Conservation (phyloP, 2,113 vertebrate species). For the Athene noctua region DNA sequence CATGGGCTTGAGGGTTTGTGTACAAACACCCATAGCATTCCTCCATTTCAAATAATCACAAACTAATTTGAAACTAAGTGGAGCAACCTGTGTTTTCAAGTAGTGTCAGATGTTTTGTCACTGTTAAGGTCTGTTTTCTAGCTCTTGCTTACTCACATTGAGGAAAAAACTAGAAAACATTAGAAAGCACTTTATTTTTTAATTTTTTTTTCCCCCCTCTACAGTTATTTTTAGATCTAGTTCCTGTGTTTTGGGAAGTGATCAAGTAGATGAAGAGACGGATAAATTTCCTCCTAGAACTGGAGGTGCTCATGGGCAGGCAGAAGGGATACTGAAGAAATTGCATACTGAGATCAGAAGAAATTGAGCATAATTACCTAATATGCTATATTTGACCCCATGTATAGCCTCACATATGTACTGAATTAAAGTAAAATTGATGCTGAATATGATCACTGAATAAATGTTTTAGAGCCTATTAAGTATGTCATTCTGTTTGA, state of each 20-base stretch:
- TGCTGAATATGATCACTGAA: conserved; percentile 66
- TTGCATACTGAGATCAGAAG: neutral
- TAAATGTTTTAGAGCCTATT: conserved; percentile 66
- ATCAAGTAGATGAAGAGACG: neutral
- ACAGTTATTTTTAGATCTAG: neutral
- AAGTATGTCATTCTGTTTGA: conserved; percentile 69
- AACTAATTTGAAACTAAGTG: neutral
- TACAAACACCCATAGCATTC: neutral
- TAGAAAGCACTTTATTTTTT: neutral
- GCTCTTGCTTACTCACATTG: neutral
- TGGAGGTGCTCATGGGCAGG: neutral
- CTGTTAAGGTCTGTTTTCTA: neutral
- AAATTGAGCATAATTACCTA: conserved; percentile 18
- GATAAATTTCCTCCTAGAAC: neutral
- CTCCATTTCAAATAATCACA: neutral
- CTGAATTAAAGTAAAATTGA: conserved; percentile 68
- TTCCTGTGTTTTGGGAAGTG: neutral
- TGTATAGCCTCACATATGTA: conserved; percentile 53
- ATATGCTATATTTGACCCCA: conserved; percentile 17
- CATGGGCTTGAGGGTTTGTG: neutral
- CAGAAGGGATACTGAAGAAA: neutral
- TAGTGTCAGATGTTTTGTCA: neutral
- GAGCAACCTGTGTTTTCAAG: neutral
- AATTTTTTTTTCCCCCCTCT: accelerated
- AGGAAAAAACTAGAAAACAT: neutral